Evolutionary conservation across 2,888 invertebrate species (phyloP).

Genomic region (Thumatha senex): DNA sequence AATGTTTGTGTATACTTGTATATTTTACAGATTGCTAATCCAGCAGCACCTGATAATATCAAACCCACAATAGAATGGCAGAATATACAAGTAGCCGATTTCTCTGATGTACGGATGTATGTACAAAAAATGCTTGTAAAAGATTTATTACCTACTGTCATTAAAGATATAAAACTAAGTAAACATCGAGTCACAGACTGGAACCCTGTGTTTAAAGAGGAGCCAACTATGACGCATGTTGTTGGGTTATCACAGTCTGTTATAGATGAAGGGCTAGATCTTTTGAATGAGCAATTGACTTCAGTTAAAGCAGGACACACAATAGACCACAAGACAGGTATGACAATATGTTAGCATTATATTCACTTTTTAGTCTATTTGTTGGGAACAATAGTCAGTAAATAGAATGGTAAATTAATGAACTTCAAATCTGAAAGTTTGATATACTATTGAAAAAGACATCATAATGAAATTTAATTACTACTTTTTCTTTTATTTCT

Average conservation of each 20-base stretch:
- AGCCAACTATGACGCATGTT: conserved; percentile 64
- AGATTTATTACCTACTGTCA: conserved; percentile 42
- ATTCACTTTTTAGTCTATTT: background rate
- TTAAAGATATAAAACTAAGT: conserved; percentile 43
- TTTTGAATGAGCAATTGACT: conserved; percentile 51
- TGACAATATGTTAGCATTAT: background rate
- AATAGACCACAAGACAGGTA: conserved; percentile 68
- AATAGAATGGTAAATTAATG: too few relatives aligned
- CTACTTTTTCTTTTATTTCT: too few relatives aligned
- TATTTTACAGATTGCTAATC: conserved; percentile 49
- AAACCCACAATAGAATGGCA: conserved; percentile 86
- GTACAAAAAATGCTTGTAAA: conserved; percentile 57
- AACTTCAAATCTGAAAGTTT: too few relatives aligned
- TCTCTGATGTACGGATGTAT: conserved; percentile 84
- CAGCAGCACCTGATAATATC: conserved; percentile 54
- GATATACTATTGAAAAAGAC: too few relatives aligned
- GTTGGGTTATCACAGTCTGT: conserved; percentile 54
- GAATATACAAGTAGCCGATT: conserved; percentile 86
- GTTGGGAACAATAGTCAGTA: too few relatives aligned
- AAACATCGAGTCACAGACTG: conserved; percentile 44
- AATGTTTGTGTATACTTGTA: too few relatives aligned
- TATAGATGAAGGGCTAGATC: conserved; percentile 58
- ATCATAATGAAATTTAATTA: too few relatives aligned
- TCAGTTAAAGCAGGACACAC: conserved; percentile 57
- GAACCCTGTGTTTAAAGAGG: conserved; percentile 57